Conservation (phyloP, 2,888 invertebrate genomes). For the Formica aserva region DNA sequence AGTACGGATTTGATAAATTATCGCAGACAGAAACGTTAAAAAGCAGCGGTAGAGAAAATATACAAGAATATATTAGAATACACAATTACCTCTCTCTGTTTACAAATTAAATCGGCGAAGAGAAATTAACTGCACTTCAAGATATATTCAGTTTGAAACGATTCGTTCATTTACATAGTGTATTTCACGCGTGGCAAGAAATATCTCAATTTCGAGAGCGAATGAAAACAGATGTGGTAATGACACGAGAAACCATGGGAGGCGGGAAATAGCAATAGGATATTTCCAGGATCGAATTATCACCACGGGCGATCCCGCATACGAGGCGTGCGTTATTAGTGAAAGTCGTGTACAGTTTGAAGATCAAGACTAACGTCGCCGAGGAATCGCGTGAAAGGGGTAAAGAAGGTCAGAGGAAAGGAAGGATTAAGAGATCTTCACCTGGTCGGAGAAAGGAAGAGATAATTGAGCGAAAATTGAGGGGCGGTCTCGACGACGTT, state of each 20-base stretch:
- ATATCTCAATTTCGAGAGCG: not conserved
- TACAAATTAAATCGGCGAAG: not conserved
- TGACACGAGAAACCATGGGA: not conserved
- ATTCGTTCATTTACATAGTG: not conserved
- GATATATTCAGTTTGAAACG: not conserved
- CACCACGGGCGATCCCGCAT: conserved; percentile 52
- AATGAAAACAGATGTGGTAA: not conserved
- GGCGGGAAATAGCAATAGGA: conserved; percentile 21
- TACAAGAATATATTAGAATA: not conserved
- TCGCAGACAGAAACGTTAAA: not conserved
- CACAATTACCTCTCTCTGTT: not conserved
- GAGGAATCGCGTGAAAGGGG: conserved; percentile 13
- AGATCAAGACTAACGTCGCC: conserved; percentile 44
- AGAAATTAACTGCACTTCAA: not conserved
- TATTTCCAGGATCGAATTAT: conserved; percentile 59
- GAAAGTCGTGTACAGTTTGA: conserved; percentile 64
- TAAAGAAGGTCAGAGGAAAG: conserved; percentile 45
- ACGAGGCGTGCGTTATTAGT: conserved; percentile 67
- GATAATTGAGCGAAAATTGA: conserved; percentile 21
- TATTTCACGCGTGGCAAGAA: not conserved
- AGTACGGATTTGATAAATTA: not conserved
- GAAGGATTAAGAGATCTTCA: conserved; percentile 31
- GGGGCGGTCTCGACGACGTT: not conserved
- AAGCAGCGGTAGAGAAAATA: not conserved
- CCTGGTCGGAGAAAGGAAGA: conserved; percentile 24